A percentile compares a stretch with the other conserved stretches of the same genome.
Evolutionary conservation across 2,888 invertebrate genomes (phyloP).

Genomic region (Epinotia nisella): DNA sequence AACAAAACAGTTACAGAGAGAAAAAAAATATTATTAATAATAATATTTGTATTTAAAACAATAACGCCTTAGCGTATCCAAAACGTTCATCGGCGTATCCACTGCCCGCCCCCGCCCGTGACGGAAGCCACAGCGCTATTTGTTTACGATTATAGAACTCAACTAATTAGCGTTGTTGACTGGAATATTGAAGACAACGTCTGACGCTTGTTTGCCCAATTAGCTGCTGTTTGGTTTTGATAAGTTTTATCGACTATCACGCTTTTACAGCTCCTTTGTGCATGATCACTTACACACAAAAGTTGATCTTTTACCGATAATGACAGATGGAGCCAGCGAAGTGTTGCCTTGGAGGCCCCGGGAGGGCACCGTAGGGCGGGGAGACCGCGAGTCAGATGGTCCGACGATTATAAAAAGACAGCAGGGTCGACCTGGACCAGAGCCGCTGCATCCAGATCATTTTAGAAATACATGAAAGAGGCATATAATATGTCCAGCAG

Average conservation of each 20-base stretch:
- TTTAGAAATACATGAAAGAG: no score
- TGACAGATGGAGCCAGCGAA: no score
- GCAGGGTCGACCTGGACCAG: no score
- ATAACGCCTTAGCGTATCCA: not conserved
- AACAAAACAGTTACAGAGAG: no score
- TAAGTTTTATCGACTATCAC: conserved; percentile 53
- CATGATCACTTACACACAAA: conserved; percentile 14
- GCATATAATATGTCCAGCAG: no score
- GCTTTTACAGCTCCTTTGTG: conserved; percentile 17
- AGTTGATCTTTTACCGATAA: conserved; percentile 3
- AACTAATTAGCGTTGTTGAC: conserved; percentile 60
- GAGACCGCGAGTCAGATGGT: no score
- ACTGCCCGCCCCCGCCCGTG: not conserved
- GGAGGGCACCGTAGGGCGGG: no score
- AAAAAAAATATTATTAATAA: no score
- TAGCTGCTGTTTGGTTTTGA: conserved; percentile 68
- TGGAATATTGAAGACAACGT: conserved; percentile 52
- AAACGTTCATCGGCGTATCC: not conserved
- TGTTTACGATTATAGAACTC: conserved; percentile 56
- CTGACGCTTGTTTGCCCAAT: conserved; percentile 59
- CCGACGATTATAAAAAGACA: no score
- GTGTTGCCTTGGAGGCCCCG: no score
- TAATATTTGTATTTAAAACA: no score
- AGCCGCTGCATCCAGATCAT: no score
- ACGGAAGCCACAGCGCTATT: conserved; percentile 44